phyloP scores from a whole-genome alignment of 2,113 vertebrate species.

The Geothlypis trichas region DNA sequence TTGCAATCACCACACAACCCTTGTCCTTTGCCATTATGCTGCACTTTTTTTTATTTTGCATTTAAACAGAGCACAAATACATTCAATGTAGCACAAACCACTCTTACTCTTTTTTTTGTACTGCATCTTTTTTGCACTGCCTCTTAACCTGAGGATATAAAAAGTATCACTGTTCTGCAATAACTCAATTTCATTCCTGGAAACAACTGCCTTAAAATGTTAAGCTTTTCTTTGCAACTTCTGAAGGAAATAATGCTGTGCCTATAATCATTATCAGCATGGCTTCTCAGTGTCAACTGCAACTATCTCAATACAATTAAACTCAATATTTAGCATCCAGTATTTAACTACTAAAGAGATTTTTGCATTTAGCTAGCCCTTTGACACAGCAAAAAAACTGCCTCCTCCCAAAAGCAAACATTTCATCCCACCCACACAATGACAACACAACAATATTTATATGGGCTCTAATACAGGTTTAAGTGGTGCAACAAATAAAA shows the following conservation, averaged over 20 bases:
- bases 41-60: background rate
- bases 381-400: background rate
- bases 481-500: background rate
- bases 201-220: background rate
- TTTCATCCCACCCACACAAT: background rate
- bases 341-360: background rate
- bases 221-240: background rate
- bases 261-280: background rate
- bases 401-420: background rate
- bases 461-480: background rate
- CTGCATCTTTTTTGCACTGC: background rate
- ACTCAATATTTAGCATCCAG: background rate
- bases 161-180: background rate
- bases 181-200: background rate
- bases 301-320: background rate
- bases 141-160: background rate
- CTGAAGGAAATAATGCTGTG: background rate
- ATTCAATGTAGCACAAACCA: background rate
- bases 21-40: background rate
- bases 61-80: background rate
- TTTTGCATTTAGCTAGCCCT: background rate
- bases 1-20: background rate
- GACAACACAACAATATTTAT: background rate
- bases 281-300: background rate
- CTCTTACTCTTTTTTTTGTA: background rate